Conservation (phyloP, 2,888 invertebrate species). For the Dicycla oo region DNA sequence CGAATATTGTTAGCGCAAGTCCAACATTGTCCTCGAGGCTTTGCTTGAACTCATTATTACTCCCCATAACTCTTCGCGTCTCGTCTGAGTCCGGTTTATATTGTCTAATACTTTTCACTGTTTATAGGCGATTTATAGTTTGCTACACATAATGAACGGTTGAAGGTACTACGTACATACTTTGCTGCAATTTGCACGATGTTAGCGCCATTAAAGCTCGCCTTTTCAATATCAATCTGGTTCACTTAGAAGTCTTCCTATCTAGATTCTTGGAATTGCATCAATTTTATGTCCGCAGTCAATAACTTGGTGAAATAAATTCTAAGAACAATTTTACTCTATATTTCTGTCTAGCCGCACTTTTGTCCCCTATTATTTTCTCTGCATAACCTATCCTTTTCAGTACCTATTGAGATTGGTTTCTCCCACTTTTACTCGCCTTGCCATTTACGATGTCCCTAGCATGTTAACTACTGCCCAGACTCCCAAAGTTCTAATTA, state of each 20-base stretch:
- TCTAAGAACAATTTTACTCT: slow-evolving; percentile 33
- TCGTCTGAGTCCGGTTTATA: slow-evolving; percentile 72
- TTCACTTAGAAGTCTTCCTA: slow-evolving; percentile 62
- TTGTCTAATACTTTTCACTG: slow-evolving; percentile 75
- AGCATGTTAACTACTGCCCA: neutral
- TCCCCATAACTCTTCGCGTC: slow-evolving; percentile 63
- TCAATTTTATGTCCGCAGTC: slow-evolving; percentile 50
- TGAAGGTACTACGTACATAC: slow-evolving; percentile 67
- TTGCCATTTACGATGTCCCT: neutral
- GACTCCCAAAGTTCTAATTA: slow-evolving; percentile 4
- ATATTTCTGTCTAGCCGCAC: slow-evolving; percentile 11
- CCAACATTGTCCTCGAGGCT: slow-evolving; percentile 65
- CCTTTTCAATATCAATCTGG: slow-evolving; percentile 68
- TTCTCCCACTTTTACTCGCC: slow-evolving; percentile 6
- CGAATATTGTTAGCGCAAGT: slow-evolving; percentile 59
- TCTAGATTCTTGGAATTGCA: slow-evolving; percentile 52
- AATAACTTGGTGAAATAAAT: slow-evolving; percentile 53
- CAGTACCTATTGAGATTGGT: slow-evolving; percentile 2
- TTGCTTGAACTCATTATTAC: slow-evolving; percentile 72
- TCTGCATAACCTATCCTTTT: slow-evolving; percentile 10
- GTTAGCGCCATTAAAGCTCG: slow-evolving; percentile 64
- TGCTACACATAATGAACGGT: slow-evolving; percentile 76
- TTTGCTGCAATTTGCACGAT: slow-evolving; percentile 68
- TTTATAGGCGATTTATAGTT: slow-evolving; percentile 76
- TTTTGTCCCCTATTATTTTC: slow-evolving; percentile 12